Percentiles rank a stretch among this genome's conserved stretches.
Conservation (phyloP, 2,113 vertebrate genomes). For the Cololabis saira region DNA sequence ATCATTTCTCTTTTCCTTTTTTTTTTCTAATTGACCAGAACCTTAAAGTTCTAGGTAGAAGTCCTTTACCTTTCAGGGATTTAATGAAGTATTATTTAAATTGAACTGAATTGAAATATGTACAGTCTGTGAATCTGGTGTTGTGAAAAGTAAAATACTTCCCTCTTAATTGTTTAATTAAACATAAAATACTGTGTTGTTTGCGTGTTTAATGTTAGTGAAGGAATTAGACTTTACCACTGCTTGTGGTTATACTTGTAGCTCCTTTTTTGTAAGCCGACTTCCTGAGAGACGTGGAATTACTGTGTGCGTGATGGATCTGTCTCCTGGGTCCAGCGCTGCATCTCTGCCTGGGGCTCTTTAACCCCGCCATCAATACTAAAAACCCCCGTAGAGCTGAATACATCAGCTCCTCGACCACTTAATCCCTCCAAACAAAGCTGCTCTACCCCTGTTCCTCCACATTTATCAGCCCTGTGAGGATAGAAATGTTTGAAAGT, state of each 20-base stretch:
- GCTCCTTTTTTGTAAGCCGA: constrained; percentile 58
- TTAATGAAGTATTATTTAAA: too few relatives aligned
- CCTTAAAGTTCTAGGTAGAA: too few relatives aligned
- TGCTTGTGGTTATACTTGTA: constrained; percentile 67
- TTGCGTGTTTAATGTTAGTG: too few relatives aligned
- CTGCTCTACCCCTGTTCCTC: constrained; percentile 31
- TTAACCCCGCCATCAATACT: constrained; percentile 60
- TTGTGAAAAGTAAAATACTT: constrained; percentile 7
- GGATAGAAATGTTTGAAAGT: constrained; percentile 7
- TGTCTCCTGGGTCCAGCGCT: constrained; percentile 48
- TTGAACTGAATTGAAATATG: too few relatives aligned
- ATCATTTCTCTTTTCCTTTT: too few relatives aligned
- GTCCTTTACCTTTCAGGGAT: too few relatives aligned
- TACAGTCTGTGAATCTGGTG: too few relatives aligned
- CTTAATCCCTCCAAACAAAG: constrained; percentile 50
- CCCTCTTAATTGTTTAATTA: background rate
- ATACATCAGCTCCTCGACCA: constrained; percentile 48
- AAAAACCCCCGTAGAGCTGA: constrained; percentile 47
- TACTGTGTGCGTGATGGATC: constrained; percentile 48
- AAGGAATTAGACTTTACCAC: constrained; percentile 63
- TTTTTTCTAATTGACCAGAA: background rate
- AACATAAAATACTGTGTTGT: too few relatives aligned
- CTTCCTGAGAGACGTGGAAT: constrained; percentile 67
- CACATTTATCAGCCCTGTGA: constrained; percentile 5
- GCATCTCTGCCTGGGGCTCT: constrained; percentile 57